Conservation (phyloP, 2,797 vertebrate genomes). For the Pampus argenteus region DNA sequence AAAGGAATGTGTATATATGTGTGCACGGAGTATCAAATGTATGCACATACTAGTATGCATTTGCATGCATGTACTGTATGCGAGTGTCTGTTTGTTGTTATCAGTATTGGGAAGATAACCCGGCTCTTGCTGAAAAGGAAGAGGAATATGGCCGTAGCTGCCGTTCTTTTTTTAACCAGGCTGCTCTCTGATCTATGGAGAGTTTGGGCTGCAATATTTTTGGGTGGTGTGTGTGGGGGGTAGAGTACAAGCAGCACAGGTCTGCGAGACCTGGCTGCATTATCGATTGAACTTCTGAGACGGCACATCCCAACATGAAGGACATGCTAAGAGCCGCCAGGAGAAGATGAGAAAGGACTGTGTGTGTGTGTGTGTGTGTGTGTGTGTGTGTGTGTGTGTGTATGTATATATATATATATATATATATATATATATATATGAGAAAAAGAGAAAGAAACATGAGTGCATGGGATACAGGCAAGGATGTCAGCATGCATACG, state of each 20-base stretch:
- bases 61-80: background rate
- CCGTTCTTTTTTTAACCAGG: conserved; percentile 51
- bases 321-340: conserved; percentile 65
- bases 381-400: conserved; percentile 10
- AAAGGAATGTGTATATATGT: no score
- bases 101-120: background rate
- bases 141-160: no score
- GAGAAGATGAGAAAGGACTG: conserved; percentile 12
- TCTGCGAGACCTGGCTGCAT: conserved; percentile 66
- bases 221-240: background rate
- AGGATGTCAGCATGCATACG: conserved; percentile 34
- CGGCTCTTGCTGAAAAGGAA: conserved; percentile 15
- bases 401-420: no score
- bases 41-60: background rate
- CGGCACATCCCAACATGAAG: conserved; percentile 68
- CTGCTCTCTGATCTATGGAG: conserved; percentile 65
- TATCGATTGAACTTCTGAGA: conserved; percentile 76
- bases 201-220: conserved; percentile 66
- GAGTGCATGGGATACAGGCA: background rate
- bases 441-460: conserved; percentile 25
- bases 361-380: conserved; percentile 3
- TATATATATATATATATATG: background rate
- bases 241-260: conserved; percentile 60
- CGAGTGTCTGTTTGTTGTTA: background rate
- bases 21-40: background rate